A percentile compares a stretch with the other conserved stretches of the same genome.
phyloP scores from a whole-genome alignment of 2,113 vertebrate genomes.

The Anser cygnoides region DNA sequence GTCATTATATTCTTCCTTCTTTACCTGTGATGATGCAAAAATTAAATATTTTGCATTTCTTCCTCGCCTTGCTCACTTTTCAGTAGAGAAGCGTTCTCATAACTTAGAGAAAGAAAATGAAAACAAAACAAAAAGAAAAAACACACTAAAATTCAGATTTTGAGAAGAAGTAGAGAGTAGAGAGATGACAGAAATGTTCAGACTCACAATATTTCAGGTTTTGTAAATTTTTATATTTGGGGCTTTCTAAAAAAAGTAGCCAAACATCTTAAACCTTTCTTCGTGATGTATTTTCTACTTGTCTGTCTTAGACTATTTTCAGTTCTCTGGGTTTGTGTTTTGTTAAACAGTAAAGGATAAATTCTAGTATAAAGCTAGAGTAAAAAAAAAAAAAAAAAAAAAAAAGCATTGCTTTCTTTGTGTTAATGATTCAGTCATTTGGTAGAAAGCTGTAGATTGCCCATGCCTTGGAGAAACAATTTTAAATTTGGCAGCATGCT shows the following conservation, averaged over 20 bases:
- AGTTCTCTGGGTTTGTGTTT: neutral
- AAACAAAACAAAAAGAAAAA: neutral
- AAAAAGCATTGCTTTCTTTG: neutral
- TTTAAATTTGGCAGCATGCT: slow-evolving; percentile 12
- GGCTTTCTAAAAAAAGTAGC: neutral
- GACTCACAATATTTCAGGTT: neutral
- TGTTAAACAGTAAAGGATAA: neutral
- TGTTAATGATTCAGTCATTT: slow-evolving; percentile 1
- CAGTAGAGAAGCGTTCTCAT: neutral
- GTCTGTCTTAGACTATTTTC: neutral
- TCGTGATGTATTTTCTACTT: neutral
- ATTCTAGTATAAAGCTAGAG: neutral
- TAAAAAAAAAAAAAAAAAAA: neutral
- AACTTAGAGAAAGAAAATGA: neutral
- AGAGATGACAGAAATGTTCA: neutral
- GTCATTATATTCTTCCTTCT: neutral
- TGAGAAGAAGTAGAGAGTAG: neutral
- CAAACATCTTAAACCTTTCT: neutral
- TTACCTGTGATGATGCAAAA: neutral
- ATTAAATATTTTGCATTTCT: neutral
- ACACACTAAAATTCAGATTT: neutral
- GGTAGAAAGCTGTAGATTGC: neutral
- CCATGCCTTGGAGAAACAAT: neutral
- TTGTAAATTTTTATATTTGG: neutral
- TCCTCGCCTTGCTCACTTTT: neutral